Base-by-base conservation (phyloP, 92 coral and sea anemone genomes). In the Phenganax marumi region DNA sequence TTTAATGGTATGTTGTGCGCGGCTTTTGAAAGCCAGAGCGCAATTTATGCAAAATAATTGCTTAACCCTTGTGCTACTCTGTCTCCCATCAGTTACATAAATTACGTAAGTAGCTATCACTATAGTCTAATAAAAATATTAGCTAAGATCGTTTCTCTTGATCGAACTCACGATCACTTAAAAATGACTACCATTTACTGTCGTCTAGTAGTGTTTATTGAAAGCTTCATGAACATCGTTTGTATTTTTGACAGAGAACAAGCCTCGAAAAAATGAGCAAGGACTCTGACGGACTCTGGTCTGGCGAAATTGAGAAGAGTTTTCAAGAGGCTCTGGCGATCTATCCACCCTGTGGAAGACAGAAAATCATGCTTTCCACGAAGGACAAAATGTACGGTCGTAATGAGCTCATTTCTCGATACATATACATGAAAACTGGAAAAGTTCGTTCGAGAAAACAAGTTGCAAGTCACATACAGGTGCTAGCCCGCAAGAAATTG, bases 361-460 rank as follows among this genome's bases (percentile, higher is more conserved):
- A 96, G 79, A 96, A 96, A 83, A 96, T 96, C 73, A 96, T 96
- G 99, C 89, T 96, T 19, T 96, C 99, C 25, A 90, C 99, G 21
- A 96, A 92, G 68, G 99, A 96, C 81, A 96, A 96, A 86, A 96
- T 96, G 99, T 96, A 96, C 85, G 99, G 99, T 4, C 90, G 99
- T 3, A 96, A 96, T 83, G 99, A 96, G 79, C 87, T 96, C 46
- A 96, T 96, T 14, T 97, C 99, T 26, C 90, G 99, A 0, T 96
- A 96, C 65, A 96, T 96, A 21, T 88, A 91, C 66, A 92, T 96
- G 99, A 96, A 96, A 85, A 96, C 99, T 0, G 99, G 99, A 23
- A 96, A 92, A 74, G 86, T 91, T 65, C 92, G 99, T 58, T 92
- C 99, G 54, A 88, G 99, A n/a, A 96, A 96, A 69, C 99, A 96